Evolutionary conservation across 1,140 invertebrate species (phyloP).

Genomic region (Drosophila micromelanica): DNA sequence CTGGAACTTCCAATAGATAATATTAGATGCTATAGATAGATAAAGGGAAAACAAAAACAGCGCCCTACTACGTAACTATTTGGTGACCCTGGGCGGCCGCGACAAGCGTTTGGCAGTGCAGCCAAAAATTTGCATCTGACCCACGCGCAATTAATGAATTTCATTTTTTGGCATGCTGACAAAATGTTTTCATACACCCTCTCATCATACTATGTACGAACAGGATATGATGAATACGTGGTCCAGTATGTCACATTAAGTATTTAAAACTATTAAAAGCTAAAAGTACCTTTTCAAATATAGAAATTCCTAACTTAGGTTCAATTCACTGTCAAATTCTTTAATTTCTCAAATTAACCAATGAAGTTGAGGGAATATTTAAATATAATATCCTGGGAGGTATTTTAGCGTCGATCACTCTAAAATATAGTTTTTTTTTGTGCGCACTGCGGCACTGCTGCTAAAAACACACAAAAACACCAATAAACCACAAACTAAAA

Average conservation of each 20-base stretch:
- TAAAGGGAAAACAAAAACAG: background rate
- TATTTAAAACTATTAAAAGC: too few relatives aligned
- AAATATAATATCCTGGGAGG: background rate
- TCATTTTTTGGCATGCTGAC: conserved; percentile 53
- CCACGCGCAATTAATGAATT: conserved; percentile 72
- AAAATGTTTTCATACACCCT: conserved; percentile 44
- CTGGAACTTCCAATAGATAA: conserved; percentile 3
- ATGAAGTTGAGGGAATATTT: too few relatives aligned
- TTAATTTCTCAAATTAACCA: too few relatives aligned
- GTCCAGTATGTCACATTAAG: too few relatives aligned
- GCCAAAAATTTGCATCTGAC: conserved; percentile 60
- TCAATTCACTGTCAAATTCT: too few relatives aligned
- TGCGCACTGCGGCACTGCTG: conserved; percentile 65
- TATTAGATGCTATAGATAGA: background rate
- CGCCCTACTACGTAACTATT: conserved; percentile 1
- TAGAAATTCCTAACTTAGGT: too few relatives aligned
- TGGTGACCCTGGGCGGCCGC: conserved; percentile 19
- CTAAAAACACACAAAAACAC: conserved; percentile 19
- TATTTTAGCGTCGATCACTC: background rate
- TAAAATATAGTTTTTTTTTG: conserved; percentile 12
- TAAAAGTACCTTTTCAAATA: too few relatives aligned
- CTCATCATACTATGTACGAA: background rate
- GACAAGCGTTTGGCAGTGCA: conserved; percentile 62
- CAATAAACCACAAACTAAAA: conserved; percentile 27
- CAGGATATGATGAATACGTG: background rate